Evolutionary conservation across 2,113 vertebrate species (phyloP).

Genomic region (Limnothrissa miodon): DNA sequence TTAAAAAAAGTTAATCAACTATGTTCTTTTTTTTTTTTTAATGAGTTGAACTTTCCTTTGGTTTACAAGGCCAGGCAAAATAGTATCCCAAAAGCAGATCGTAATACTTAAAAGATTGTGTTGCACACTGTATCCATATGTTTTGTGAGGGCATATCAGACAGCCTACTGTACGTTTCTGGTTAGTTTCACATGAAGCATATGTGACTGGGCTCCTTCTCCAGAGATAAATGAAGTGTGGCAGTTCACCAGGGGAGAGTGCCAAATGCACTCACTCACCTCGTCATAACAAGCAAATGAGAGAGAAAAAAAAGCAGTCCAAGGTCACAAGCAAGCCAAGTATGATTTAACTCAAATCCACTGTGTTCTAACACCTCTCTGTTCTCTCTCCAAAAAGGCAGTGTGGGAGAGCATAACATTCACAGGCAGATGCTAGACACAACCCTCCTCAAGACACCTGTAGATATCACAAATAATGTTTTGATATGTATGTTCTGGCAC

Average conservation of each 20-base stretch:
- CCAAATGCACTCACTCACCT: slow-evolving; percentile 5
- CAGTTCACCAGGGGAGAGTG: background rate
- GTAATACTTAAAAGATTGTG: background rate
- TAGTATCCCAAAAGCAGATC: background rate
- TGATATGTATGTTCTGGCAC: background rate
- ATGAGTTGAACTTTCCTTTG: background rate
- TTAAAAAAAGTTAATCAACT: background rate
- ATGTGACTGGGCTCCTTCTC: background rate
- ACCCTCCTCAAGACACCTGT: background rate
- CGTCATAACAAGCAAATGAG: slow-evolving; percentile 2
- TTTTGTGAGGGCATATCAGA: background rate
- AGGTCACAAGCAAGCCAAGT: slow-evolving; percentile 9
- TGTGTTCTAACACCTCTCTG: background rate
- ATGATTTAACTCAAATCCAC: slow-evolving; percentile 11
- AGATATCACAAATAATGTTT: background rate
- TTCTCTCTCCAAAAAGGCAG: background rate
- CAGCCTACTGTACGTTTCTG: background rate
- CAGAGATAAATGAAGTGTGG: background rate
- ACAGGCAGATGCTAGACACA: background rate
- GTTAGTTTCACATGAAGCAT: background rate
- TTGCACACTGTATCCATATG: background rate
- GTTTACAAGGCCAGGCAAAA: background rate
- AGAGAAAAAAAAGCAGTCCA: background rate
- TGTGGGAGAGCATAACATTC: background rate
- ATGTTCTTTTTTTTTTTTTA: background rate